Evolutionary conservation across 2,888 invertebrate species (phyloP), one percentile per base, ranked within the genome.

Genomic region (Meganola albula): DNA sequence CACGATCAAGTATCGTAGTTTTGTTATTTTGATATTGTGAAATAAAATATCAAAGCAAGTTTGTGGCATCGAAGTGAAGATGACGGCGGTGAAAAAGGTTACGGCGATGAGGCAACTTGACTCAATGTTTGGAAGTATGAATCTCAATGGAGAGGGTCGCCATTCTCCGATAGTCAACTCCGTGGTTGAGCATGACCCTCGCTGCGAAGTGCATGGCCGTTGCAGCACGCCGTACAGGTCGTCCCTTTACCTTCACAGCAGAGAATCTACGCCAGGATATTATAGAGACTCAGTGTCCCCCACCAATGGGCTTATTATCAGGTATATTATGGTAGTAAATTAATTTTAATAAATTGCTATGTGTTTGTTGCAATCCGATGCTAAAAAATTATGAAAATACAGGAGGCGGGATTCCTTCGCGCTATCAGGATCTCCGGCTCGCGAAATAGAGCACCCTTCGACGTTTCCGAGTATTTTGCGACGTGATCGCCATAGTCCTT

Each of bases 171-270:
- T 75, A 31, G 84, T 84, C 49, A 83, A 74, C 64, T 87, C 87
- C 22, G 87, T 87, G 56, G 80, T 88, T 27, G 90, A 90, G 53
- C 78, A 80, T 55, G 85, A 85, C 68, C 83, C 86, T 43, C 90
- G 89, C 43, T 93, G 93, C 64, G 92, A 92, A 58, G 90, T 93
- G 18, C 93, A 93, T 68, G 91, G 92, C 23, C 74, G 84, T 20
- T 80, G 78, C 63, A 67, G 71, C 40, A 78, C 83, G 30, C 78
- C 82, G 10, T 74, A 82, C 45, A 66, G 80, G 35, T 84, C 84
- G 4, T 83, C 84, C 22, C 68, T 84, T 23, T 85, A 83, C 44
- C 69, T 84, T 32, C 83, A 84, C 56, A 78, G 79, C 54, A 63
- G 85, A 60, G 84, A 87, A 41, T 76, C 83, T 4, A 87, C 89